Percentiles rank a stretch among this genome's conserved stretches.
Conservation (phyloP, 2,888 invertebrate genomes). For the Yponomeuta plumbellus region DNA sequence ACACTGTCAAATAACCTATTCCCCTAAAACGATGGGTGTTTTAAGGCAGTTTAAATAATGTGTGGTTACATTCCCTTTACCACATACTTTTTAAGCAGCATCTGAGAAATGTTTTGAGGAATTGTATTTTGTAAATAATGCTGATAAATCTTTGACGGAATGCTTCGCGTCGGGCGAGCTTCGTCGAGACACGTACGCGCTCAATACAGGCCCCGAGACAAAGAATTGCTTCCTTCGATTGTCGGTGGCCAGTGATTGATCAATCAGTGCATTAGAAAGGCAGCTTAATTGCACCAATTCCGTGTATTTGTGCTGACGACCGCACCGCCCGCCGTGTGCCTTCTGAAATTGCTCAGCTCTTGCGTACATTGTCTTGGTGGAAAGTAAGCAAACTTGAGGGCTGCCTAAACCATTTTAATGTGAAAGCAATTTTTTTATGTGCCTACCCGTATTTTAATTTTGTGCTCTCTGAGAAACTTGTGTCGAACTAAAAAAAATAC, state of each 20-base stretch:
- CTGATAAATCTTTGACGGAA: constrained; percentile 21
- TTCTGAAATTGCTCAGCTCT: constrained; percentile 20
- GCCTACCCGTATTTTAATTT: too few relatives aligned
- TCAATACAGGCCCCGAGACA: constrained; percentile 49
- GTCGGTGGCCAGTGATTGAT: constrained; percentile 67
- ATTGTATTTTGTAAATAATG: neutral
- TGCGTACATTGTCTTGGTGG: constrained; percentile 17
- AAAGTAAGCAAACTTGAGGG: constrained; percentile 15
- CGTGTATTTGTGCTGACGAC: constrained; percentile 63
- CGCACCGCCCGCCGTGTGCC: constrained; percentile 27
- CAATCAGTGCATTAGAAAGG: constrained; percentile 72
- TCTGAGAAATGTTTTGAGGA: too few relatives aligned
- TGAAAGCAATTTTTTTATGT: neutral
- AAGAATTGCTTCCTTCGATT: constrained; percentile 61
- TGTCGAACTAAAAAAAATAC: too few relatives aligned
- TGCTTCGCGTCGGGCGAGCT: constrained; percentile 17
- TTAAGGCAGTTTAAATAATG: too few relatives aligned
- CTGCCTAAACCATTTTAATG: constrained; percentile 6
- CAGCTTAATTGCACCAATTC: constrained; percentile 65
- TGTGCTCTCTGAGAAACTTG: too few relatives aligned
- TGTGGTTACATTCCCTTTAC: too few relatives aligned
- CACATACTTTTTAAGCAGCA: too few relatives aligned
- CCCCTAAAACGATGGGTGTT: too few relatives aligned
- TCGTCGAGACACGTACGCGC: constrained; percentile 50
- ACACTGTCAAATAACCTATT: too few relatives aligned